Percentiles rank a stretch among this genome's conserved stretches.
Evolutionary conservation across 2,888 invertebrate genomes (phyloP).

Genomic region (Brenthis hecate): DNA sequence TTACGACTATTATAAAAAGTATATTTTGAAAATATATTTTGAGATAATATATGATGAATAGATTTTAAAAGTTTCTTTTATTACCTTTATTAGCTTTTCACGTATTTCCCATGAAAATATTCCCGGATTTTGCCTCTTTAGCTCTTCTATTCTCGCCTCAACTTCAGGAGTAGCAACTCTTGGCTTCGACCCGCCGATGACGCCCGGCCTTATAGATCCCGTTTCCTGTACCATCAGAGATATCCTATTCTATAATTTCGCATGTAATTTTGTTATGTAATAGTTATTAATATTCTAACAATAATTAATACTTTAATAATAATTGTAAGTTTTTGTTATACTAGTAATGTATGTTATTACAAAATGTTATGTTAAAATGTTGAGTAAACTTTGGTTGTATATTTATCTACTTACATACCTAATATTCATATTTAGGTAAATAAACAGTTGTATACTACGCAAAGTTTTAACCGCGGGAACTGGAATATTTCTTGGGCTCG

Average conservation of each 20-base stretch:
- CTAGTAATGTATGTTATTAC: too few species aligned
- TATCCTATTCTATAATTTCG: slow-evolving; percentile 15
- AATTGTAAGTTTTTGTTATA: too few species aligned
- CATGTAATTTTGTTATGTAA: not conserved
- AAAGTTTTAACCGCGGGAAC: too few species aligned
- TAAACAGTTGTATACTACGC: too few species aligned
- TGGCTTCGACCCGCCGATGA: slow-evolving; percentile 96
- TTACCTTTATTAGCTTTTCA: slow-evolving; percentile 92
- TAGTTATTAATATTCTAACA: too few species aligned
- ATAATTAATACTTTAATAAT: too few species aligned
- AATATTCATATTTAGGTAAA: too few species aligned
- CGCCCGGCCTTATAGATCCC: slow-evolving; percentile 96
- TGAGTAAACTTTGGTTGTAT: too few species aligned
- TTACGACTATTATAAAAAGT: not conserved
- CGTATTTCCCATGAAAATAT: slow-evolving; percentile 98
- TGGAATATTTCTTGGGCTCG: too few species aligned
- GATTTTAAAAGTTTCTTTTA: slow-evolving; percentile 41
- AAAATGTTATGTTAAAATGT: too few species aligned
- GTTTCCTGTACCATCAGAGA: slow-evolving; percentile 85
- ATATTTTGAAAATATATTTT: not conserved
- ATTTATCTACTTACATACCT: too few species aligned
- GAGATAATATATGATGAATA: not conserved
- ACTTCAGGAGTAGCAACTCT: slow-evolving; percentile 96
- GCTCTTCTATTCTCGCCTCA: slow-evolving; percentile 93
- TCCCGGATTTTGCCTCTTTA: slow-evolving; percentile 95